phyloP scores from a whole-genome alignment of 1,140 invertebrate genomes.

The Drosophila lowei region DNA sequence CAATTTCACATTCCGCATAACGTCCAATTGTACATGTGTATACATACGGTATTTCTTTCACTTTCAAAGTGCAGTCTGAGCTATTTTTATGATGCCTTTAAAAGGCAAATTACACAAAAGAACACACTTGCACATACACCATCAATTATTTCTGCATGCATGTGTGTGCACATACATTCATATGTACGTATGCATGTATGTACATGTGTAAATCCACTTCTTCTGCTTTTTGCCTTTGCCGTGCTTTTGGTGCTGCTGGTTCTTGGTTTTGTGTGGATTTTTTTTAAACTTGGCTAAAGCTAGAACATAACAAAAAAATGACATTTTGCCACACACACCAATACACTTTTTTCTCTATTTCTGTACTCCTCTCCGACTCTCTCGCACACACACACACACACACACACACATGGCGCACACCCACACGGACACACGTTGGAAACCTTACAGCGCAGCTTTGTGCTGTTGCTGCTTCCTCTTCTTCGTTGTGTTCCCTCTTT shows the following conservation, averaged over 20 bases:
- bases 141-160: slow-evolving; percentile 27
- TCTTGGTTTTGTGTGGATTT: slow-evolving; percentile 20
- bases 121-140: slow-evolving; percentile 37
- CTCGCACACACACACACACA: slow-evolving; percentile 14
- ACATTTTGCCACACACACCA: slow-evolving; percentile 61
- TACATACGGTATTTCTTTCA: slow-evolving; percentile 35
- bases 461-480: slow-evolving; percentile 65
- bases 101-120: slow-evolving; percentile 70
- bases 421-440: slow-evolving; percentile 38
- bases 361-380: slow-evolving; percentile 21
- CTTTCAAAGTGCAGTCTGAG: slow-evolving; percentile 61
- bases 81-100: slow-evolving; percentile 56
- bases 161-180: slow-evolving; percentile 17
- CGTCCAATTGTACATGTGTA: too few relatives aligned
- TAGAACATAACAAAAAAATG: slow-evolving; percentile 75
- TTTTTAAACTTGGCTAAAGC: slow-evolving; percentile 71
- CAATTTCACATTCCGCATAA: slow-evolving; percentile 23
- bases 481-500: slow-evolving; percentile 33
- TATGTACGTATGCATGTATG: slow-evolving; percentile 12
- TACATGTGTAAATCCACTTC: slow-evolving; percentile 32
- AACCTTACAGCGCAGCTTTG: slow-evolving; percentile 79
- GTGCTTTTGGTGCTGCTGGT: slow-evolving; percentile 18
- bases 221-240: slow-evolving; percentile 36
- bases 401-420: slow-evolving; percentile 7
- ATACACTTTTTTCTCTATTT: slow-evolving; percentile 30